phyloP scores from a whole-genome alignment of 2,113 vertebrate genomes.

The Thamnophis sirtalis region DNA sequence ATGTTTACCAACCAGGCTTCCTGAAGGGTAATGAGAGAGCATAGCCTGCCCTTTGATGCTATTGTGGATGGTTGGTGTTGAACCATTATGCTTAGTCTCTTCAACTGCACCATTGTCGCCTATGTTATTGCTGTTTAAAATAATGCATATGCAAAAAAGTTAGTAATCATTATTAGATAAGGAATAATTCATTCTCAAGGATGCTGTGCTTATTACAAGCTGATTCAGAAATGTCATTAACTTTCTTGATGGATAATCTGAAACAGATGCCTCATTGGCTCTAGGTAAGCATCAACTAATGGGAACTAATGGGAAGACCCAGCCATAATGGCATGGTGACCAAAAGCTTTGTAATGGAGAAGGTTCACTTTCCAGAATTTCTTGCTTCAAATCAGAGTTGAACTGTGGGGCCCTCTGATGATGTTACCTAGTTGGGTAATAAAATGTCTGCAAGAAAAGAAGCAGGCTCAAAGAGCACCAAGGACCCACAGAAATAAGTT shows the following conservation, averaged over 20 bases:
- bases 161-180: background rate
- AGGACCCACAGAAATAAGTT: background rate
- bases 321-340: background rate
- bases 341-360: background rate
- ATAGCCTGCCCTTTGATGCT: slow-evolving; percentile 49
- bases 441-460: background rate
- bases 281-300: background rate
- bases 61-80: slow-evolving; percentile 59
- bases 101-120: slow-evolving; percentile 7
- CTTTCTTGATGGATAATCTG: background rate
- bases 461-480: background rate
- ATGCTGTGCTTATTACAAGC: background rate
- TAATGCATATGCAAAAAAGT: slow-evolving; percentile 23
- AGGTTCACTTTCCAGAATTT: background rate
- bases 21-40: slow-evolving; percentile 39
- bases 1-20: slow-evolving; percentile 57
- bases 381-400: background rate
- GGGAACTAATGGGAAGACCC: too few species aligned
- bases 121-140: slow-evolving; percentile 50
- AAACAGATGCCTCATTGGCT: background rate
- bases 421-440: background rate
- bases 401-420: background rate
- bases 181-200: background rate
- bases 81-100: slow-evolving; percentile 36
- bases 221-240: background rate